phyloP scores from a whole-genome alignment of 2,797 vertebrate genomes.

The Ctenochaetus hawaiiensis region DNA sequence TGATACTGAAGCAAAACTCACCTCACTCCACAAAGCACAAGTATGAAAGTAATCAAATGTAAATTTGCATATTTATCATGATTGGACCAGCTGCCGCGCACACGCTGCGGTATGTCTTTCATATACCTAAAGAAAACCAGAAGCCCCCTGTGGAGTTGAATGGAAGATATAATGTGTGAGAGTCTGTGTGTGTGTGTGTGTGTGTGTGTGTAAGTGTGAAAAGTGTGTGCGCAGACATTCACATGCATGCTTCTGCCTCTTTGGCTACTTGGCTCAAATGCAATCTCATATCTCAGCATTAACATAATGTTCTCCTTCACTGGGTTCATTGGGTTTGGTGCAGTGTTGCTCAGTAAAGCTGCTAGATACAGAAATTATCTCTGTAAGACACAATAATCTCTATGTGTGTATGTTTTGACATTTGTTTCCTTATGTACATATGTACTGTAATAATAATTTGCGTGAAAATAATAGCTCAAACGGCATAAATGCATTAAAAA shows the following conservation, averaged over 20 bases:
- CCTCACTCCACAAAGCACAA: conserved; percentile 56
- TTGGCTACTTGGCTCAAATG: conserved; percentile 54
- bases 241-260: conserved; percentile 33
- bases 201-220: background rate
- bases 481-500: too few species aligned
- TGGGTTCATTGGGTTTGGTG: conserved; percentile 66
- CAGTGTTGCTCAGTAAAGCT: conserved; percentile 25
- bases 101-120: conserved; percentile 51
- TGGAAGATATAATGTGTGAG: conserved; percentile 30
- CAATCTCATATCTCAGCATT: conserved; percentile 66
- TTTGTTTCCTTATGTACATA: background rate
- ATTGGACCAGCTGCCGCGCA: conserved; percentile 63
- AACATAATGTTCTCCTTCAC: conserved; percentile 58
- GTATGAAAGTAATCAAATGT: conserved; percentile 68
- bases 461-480: too few species aligned
- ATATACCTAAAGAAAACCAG: conserved; percentile 58
- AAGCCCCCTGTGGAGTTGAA: conserved; percentile 43
- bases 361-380: conserved; percentile 14
- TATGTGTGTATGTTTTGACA: background rate
- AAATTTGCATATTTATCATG: conserved; percentile 75
- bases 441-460: too few species aligned
- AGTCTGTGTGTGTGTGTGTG: background rate
- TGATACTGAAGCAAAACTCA: conserved; percentile 64
- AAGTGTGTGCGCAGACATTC: background rate
- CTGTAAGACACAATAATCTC: background rate